phyloP scores from a whole-genome alignment of 2,797 vertebrate genomes.

The Balearica regulorum region DNA sequence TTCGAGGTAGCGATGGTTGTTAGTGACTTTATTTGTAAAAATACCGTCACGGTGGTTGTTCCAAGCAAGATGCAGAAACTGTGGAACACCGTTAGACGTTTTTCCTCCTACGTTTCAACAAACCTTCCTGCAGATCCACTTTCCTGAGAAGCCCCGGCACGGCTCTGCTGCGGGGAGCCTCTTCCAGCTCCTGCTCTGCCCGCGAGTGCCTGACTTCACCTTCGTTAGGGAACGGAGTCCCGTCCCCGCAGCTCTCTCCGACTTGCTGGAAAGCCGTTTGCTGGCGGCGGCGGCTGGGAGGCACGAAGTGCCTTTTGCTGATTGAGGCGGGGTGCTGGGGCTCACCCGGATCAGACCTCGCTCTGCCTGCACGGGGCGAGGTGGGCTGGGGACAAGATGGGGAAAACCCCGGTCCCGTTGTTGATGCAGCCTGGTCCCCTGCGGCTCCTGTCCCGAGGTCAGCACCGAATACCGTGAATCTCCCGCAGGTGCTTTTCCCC shows the following conservation, averaged over 20 bases:
- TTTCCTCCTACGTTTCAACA: background rate
- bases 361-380: fast-evolving
- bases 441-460: background rate
- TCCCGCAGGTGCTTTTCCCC: background rate
- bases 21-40: background rate
- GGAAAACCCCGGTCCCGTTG: background rate
- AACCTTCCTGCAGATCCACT: background rate
- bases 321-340: background rate
- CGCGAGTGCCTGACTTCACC: background rate
- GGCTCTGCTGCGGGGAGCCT: too few relatives aligned
- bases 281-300: background rate
- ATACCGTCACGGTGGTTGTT: fast-evolving
- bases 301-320: background rate
- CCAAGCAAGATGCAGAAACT: background rate
- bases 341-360: background rate
- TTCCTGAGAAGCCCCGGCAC: background rate
- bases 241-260: background rate
- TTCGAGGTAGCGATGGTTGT: background rate
- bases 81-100: fast-evolving
- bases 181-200: background rate
- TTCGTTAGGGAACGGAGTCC: background rate
- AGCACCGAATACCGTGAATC: background rate
- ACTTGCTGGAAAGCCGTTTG: background rate
- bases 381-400: background rate
- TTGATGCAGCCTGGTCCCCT: background rate